Percentiles rank a stretch among this genome's conserved stretches.
phyloP scores from a whole-genome alignment of 2,113 vertebrate species.

The Dermatemys mawii region DNA sequence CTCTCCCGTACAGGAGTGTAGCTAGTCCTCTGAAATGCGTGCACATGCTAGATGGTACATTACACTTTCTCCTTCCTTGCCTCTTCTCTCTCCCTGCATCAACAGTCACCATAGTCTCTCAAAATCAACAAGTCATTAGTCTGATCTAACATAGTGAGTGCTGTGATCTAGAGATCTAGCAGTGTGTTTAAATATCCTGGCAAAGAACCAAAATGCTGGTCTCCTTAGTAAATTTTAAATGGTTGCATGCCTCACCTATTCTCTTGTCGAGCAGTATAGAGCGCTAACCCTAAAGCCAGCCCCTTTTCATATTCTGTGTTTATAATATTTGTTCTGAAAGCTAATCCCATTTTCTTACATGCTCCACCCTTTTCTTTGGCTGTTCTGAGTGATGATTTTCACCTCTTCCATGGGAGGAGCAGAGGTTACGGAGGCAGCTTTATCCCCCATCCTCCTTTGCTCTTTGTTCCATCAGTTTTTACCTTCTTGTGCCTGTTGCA shows the following conservation, averaged over 20 bases:
- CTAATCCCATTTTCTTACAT: background rate
- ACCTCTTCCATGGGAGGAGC: background rate
- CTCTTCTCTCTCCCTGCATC: constrained; percentile 53
- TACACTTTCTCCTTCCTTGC: constrained; percentile 14
- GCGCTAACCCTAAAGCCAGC: constrained; percentile 14
- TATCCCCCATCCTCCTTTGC: background rate
- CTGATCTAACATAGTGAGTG: constrained; percentile 69
- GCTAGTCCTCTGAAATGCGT: constrained; percentile 43
- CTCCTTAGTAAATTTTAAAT: constrained; percentile 49
- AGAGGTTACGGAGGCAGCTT: background rate
- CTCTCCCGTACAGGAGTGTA: background rate
- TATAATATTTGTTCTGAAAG: background rate
- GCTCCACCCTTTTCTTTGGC: background rate
- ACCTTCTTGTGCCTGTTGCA: background rate
- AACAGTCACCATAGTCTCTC: constrained; percentile 61
- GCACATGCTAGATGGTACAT: background rate
- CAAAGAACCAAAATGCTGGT: constrained; percentile 45
- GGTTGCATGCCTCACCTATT: constrained; percentile 13
- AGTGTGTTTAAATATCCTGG: constrained; percentile 64
- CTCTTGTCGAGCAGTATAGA: background rate
- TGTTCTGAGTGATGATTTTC: background rate
- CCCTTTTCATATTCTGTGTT: background rate
- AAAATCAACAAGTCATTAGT: constrained; percentile 71
- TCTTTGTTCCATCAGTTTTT: background rate
- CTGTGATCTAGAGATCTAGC: constrained; percentile 68